Conservation (phyloP, 2,888 invertebrate species). For the Neria commutata region DNA sequence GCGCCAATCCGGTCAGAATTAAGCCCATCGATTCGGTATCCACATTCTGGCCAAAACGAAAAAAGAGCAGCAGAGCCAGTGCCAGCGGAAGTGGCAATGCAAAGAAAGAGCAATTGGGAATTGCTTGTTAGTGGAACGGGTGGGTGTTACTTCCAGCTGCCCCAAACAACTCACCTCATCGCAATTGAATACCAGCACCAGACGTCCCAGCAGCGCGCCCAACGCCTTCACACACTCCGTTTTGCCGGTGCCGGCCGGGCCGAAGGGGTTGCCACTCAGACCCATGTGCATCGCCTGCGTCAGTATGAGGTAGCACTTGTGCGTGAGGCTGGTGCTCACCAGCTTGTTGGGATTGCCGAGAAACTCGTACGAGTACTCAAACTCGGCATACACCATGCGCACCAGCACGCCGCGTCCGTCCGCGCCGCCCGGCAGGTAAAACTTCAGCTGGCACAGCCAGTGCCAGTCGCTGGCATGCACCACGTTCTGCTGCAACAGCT, state of each 20-base stretch:
- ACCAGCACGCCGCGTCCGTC: conserved; percentile 57
- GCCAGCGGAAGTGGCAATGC: not conserved
- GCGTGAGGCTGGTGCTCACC: conserved; percentile 94
- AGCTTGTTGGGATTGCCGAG: conserved; percentile 95
- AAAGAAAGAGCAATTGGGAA: not conserved
- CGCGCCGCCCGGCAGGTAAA: conserved; percentile 65
- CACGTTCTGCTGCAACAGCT: conserved; percentile 73
- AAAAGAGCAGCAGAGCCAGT: too few relatives aligned
- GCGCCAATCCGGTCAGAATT: conserved; percentile 90
- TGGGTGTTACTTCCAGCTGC: not conserved
- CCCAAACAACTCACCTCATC: conserved; percentile 75
- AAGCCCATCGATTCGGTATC: conserved; percentile 94
- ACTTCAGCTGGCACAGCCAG: conserved; percentile 94
- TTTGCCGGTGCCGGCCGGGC: conserved; percentile 98
- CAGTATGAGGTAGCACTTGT: conserved; percentile 95
- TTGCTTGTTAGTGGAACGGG: too few relatives aligned
- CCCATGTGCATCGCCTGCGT: conserved; percentile 97
- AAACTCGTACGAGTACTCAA: conserved; percentile 97
- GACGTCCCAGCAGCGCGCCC: conserved; percentile 85
- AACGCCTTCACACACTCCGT: conserved; percentile 98
- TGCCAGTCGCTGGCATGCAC: conserved; percentile 79
- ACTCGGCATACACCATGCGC: conserved; percentile 91
- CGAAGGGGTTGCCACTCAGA: conserved; percentile 97
- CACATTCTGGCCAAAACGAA: conserved; percentile 89
- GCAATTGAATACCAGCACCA: conserved; percentile 96